These are phyloP conservation scores for Hyles lineata DNA, from an alignment of 2,888 invertebrate genomes.

Conservation along the genomic window DNA sequence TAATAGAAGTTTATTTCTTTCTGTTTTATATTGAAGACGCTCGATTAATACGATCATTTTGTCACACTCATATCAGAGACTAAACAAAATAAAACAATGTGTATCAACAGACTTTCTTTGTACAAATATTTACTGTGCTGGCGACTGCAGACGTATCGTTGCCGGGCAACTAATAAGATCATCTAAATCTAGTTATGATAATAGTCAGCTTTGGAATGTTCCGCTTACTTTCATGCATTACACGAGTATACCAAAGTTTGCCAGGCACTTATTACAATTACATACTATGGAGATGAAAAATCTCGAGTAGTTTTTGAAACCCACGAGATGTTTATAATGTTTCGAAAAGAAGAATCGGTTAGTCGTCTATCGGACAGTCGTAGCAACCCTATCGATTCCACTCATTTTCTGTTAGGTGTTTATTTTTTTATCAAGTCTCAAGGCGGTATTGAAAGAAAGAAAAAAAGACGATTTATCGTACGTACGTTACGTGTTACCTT, in stretches of 20 bases:
- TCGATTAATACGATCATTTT: neutral
- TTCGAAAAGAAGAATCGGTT: no score
- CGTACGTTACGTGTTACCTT: no score
- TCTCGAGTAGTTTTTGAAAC: no score
- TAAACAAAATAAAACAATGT: neutral
- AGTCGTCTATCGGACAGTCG: no score
- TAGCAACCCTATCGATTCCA: no score
- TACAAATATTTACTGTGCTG: neutral
- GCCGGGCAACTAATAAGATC: neutral
- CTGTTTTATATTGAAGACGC: neutral
- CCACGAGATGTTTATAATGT: no score
- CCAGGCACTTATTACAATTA: neutral
- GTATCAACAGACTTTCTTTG: neutral
- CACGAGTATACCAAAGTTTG: neutral
- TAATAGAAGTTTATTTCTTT: no score
- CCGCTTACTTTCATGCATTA: neutral
- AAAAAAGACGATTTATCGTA: no score
- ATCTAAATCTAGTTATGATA: constrained; percentile 2
- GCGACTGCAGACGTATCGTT: neutral
- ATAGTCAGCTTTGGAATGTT: neutral
- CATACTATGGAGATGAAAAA: no score
- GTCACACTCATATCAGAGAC: neutral
- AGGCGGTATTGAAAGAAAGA: no score
- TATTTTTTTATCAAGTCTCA: no score
- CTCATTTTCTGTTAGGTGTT: no score